Percentiles rank a stretch among this genome's conserved stretches.
Evolutionary conservation across 2,113 vertebrate genomes (phyloP).

Genomic region (Erpornis zantholeuca): DNA sequence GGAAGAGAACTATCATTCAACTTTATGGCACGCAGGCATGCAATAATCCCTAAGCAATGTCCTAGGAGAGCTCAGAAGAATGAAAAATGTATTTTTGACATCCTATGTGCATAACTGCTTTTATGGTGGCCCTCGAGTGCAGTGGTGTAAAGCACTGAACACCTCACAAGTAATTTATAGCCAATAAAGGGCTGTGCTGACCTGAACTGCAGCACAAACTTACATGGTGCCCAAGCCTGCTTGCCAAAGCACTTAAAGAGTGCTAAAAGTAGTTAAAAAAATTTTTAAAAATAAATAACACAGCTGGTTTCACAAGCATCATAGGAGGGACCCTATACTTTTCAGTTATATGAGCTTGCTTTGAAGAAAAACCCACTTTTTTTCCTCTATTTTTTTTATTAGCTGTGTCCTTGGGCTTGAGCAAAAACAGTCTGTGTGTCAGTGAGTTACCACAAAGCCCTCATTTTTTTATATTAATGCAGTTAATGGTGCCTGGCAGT

Average conservation of each 20-base stretch:
- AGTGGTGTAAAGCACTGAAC: not conserved
- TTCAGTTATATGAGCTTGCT: not conserved
- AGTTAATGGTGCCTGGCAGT: not conserved
- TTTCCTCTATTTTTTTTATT: too few species aligned
- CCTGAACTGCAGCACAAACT: not conserved
- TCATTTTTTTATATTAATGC: not conserved
- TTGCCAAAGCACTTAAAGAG: not conserved
- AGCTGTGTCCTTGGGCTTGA: not conserved
- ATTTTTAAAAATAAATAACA: not conserved
- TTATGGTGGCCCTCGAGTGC: not conserved
- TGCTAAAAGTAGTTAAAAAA: not conserved
- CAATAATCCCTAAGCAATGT: not conserved
- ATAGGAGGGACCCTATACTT: not conserved
- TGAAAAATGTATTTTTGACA: conserved; percentile 7
- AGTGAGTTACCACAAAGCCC: not conserved
- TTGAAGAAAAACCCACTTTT: not conserved
- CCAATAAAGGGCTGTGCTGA: not conserved
- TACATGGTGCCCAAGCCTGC: not conserved
- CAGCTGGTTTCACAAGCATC: not conserved
- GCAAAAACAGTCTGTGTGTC: not conserved
- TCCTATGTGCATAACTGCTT: not conserved
- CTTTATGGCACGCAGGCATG: not conserved
- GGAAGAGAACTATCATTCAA: not conserved
- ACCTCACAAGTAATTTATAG: not conserved
- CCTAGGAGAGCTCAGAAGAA: not conserved